Conservation (phyloP, 1,140 invertebrate genomes). For the Macrosteles quadrilineatus region DNA sequence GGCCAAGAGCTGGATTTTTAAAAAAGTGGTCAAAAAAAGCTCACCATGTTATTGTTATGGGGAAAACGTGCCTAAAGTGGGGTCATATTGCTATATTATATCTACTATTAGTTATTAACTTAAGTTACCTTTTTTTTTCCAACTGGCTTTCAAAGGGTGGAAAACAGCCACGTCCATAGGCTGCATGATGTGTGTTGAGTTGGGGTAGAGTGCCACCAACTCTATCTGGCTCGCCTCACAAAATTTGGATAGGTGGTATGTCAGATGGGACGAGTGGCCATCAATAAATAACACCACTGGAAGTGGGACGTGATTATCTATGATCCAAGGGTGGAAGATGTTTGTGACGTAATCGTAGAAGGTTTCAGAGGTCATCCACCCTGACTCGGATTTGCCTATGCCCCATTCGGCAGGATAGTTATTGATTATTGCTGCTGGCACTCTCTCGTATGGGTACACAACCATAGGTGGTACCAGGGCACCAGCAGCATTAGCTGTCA, state of each 20-base stretch:
- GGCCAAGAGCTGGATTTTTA: too few species aligned
- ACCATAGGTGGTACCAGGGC: constrained; percentile 45
- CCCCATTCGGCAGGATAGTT: constrained; percentile 44
- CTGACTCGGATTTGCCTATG: constrained; percentile 45
- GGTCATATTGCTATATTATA: too few species aligned
- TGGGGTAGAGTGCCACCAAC: constrained; percentile 49
- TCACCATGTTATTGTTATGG: too few species aligned
- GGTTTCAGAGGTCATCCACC: constrained; percentile 48
- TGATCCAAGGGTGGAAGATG: constrained; percentile 45
- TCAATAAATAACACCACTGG: constrained; percentile 44
- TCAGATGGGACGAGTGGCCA: constrained; percentile 49
- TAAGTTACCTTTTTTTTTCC: too few species aligned
- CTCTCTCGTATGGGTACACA: constrained; percentile 46
- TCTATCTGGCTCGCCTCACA: constrained; percentile 45
- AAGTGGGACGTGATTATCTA: constrained; percentile 27
- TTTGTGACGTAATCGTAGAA: constrained; percentile 50
- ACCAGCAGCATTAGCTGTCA: constrained; percentile 43
- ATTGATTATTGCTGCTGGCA: constrained; percentile 42
- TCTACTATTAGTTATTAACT: too few species aligned
- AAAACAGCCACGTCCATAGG: constrained; percentile 50
- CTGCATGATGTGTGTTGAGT: constrained; percentile 52
- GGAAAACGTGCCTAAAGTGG: too few species aligned
- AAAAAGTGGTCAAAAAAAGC: too few species aligned
- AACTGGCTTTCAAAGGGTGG: constrained; percentile 46
- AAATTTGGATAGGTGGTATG: constrained; percentile 46